Conservation (phyloP, 2,113 vertebrate genomes). For the Chelonoidis abingdonii region DNA sequence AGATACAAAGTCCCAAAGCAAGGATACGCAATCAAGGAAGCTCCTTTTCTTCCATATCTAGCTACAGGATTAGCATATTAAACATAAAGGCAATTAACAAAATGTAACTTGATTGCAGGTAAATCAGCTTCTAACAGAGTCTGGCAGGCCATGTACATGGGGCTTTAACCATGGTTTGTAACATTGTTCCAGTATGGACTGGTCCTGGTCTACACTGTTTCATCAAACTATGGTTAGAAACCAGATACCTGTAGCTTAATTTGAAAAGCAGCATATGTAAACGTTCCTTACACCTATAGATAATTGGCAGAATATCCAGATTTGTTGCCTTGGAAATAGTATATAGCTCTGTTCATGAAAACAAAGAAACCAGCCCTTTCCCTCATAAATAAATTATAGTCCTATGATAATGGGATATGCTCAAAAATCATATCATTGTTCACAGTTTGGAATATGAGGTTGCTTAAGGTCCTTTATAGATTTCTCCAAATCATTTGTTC, state of each 20-base stretch:
- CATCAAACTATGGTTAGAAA: background rate
- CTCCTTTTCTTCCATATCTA: too few species aligned
- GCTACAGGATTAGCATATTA: background rate
- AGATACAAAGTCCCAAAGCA: too few species aligned
- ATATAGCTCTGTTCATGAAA: background rate
- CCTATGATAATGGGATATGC: background rate
- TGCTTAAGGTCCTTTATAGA: background rate
- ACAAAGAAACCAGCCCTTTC: background rate
- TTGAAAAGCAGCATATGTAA: background rate
- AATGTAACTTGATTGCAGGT: background rate
- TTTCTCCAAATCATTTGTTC: background rate
- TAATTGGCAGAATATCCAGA: background rate
- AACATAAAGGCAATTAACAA: background rate
- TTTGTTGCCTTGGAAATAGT: background rate
- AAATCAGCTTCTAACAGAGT: background rate
- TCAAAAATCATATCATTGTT: constrained; percentile 9
- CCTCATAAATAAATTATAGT: background rate
- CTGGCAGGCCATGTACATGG: fast-evolving
- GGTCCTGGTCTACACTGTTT: fast-evolving
- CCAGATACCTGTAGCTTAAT: background rate
- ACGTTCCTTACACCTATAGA: background rate
- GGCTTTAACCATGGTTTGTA: background rate
- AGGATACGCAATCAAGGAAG: too few species aligned
- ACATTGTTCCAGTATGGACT: background rate
- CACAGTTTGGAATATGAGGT: background rate